A percentile compares a stretch with the other conserved stretches of the same genome.
phyloP scores from a whole-genome alignment of 2,797 vertebrate genomes.

The Heliangelus exortis region DNA sequence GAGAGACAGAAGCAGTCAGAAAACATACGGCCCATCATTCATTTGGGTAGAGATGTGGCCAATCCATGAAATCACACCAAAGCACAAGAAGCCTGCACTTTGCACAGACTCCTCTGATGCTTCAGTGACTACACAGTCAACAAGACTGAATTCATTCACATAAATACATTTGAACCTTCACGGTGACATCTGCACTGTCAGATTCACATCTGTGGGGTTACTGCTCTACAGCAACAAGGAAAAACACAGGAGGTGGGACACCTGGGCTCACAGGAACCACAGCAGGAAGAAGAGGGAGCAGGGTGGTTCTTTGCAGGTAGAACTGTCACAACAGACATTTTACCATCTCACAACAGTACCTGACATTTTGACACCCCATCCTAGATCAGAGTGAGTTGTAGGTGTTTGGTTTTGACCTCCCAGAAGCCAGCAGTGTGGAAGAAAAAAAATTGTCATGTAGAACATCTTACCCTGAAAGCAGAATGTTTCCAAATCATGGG shows the following conservation, averaged over 20 bases:
- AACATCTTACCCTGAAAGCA: not conserved
- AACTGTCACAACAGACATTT: not conserved
- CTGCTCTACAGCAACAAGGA: not conserved
- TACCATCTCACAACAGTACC: not conserved
- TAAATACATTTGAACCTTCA: conserved; percentile 30
- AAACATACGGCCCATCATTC: conserved; percentile 83
- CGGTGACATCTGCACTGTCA: not conserved
- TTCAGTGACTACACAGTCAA: conserved; percentile 71
- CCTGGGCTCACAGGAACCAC: not conserved
- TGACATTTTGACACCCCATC: not conserved
- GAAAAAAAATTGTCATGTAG: not conserved
- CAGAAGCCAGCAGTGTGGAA: not conserved
- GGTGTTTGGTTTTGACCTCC: not conserved
- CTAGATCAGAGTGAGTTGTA: not conserved
- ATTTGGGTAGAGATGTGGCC: conserved; percentile 96
- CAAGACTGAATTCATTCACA: conserved; percentile 66
- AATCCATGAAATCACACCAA: conserved; percentile 80
- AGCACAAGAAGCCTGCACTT: conserved; percentile 73
- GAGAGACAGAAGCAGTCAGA: conserved; percentile 78
- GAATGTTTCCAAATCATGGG: not conserved
- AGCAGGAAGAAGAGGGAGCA: not conserved
- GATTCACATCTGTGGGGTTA: not conserved
- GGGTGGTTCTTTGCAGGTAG: not conserved
- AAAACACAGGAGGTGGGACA: not conserved
- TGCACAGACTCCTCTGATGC: conserved; percentile 77